These are phyloP conservation scores for Hirudinaria manillensis DNA, from an alignment of 2,888 invertebrate genomes.

Conservation along the genomic window DNA sequence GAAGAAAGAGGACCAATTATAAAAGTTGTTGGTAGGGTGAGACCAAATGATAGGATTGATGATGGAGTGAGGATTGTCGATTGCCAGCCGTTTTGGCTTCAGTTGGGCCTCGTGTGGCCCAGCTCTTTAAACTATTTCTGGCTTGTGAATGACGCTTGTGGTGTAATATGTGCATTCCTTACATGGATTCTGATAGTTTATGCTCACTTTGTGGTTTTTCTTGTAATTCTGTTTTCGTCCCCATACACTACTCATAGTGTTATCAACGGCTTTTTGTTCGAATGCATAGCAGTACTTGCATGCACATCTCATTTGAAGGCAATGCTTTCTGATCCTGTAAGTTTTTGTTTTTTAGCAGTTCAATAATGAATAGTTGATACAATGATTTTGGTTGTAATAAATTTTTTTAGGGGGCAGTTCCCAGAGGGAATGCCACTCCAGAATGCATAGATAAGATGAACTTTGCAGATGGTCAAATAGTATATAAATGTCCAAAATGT, in stretches of 20 bases:
- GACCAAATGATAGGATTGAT: constrained; percentile 35
- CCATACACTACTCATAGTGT: constrained; percentile 60
- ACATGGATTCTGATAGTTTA: constrained; percentile 76
- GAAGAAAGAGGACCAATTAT: constrained; percentile 25
- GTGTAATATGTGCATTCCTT: constrained; percentile 72
- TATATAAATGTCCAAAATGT: constrained; percentile 67
- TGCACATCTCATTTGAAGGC: constrained; percentile 72
- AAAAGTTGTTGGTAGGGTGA: constrained; percentile 17
- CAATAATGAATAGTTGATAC: background rate
- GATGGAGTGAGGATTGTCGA: constrained; percentile 47
- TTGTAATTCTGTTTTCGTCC: constrained; percentile 72
- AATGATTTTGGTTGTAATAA: background rate
- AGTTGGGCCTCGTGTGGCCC: constrained; percentile 42
- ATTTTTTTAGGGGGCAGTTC: constrained; percentile 50
- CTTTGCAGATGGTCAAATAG: constrained; percentile 51
- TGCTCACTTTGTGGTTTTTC: constrained; percentile 75
- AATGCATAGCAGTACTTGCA: constrained; percentile 68
- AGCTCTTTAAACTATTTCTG: constrained; percentile 53
- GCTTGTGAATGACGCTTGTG: constrained; percentile 78
- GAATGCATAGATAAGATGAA: constrained; percentile 52
- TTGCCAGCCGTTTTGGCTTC: constrained; percentile 45
- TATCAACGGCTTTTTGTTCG: constrained; percentile 71
- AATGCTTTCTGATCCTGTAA: constrained; percentile 79
- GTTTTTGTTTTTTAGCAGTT: constrained; percentile 46
- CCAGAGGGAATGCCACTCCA: constrained; percentile 53